Conservation (phyloP, 92 coral and sea anemone species). For the Porites evermanni region DNA sequence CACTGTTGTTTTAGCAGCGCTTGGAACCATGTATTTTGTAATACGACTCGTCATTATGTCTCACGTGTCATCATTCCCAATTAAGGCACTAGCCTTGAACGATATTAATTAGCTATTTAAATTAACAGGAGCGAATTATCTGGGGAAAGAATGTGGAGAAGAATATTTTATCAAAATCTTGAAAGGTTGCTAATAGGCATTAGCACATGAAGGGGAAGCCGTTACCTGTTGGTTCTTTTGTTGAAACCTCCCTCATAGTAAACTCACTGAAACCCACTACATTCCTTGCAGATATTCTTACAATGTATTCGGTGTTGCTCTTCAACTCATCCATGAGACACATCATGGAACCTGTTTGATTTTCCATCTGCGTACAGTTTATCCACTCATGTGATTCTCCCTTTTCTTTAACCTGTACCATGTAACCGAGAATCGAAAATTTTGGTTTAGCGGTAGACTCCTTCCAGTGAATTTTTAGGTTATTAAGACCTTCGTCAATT, state of each 20-base stretch:
- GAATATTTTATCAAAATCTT: too few relatives aligned
- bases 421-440: slow-evolving; percentile 11
- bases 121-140: too few relatives aligned
- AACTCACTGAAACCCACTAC: slow-evolving; percentile 47
- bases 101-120: too few relatives aligned
- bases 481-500: not conserved
- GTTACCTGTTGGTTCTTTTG: slow-evolving; percentile 5
- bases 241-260: slow-evolving; percentile 10
- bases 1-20: too few relatives aligned
- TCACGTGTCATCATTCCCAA: too few relatives aligned
- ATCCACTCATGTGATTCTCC: slow-evolving; percentile 13
- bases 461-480: slow-evolving; percentile 32
- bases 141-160: too few relatives aligned
- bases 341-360: not conserved
- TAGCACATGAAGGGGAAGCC: not conserved
- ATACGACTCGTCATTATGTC: too few relatives aligned
- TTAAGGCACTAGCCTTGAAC: too few relatives aligned
- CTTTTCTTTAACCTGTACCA: slow-evolving; percentile 25
- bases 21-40: too few relatives aligned
- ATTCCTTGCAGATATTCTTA: slow-evolving; percentile 56
- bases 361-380: slow-evolving; percentile 10
- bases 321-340: slow-evolving; percentile 41
- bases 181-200: too few relatives aligned
- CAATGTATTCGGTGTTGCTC: slow-evolving; percentile 40
- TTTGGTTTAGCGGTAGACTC: not conserved